Evolutionary conservation across 30 jellyfish, hydroid and myxozoan genomes (phyloP).

Genomic region (Turritopsis rubra): DNA sequence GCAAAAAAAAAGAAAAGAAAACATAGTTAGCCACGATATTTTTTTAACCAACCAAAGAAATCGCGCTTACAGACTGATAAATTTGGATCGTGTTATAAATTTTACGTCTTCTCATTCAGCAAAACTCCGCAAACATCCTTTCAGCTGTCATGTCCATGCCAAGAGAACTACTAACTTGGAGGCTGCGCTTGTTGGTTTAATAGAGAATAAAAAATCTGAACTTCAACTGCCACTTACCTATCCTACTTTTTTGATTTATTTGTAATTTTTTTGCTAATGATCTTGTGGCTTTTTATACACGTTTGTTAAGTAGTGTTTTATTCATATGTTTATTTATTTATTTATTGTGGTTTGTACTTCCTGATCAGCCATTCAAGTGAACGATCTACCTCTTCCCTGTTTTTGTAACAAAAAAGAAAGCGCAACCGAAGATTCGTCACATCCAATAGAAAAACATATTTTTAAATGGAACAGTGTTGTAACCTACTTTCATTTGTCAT

Average conservation of each 20-base stretch:
- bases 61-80: not conserved
- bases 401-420: not conserved
- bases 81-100: not conserved
- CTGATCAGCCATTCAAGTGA: not conserved
- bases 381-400: not conserved
- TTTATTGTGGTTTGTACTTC: not conserved
- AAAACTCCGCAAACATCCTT: not conserved
- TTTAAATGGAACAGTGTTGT: not conserved
- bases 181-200: too few species aligned
- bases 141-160: not conserved
- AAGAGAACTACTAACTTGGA: too few species aligned
- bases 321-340: not conserved
- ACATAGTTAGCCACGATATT: not conserved
- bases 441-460: not conserved
- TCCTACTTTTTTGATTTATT: not conserved
- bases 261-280: not conserved
- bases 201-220: not conserved
- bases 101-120: not conserved
- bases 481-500: not conserved
- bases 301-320: not conserved
- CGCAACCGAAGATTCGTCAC: not conserved
- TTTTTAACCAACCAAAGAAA: not conserved
- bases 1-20: not conserved
- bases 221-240: not conserved
- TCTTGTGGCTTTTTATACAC: not conserved